phyloP scores from a whole-genome alignment of 2,797 vertebrate species.

The Morelia viridis region DNA sequence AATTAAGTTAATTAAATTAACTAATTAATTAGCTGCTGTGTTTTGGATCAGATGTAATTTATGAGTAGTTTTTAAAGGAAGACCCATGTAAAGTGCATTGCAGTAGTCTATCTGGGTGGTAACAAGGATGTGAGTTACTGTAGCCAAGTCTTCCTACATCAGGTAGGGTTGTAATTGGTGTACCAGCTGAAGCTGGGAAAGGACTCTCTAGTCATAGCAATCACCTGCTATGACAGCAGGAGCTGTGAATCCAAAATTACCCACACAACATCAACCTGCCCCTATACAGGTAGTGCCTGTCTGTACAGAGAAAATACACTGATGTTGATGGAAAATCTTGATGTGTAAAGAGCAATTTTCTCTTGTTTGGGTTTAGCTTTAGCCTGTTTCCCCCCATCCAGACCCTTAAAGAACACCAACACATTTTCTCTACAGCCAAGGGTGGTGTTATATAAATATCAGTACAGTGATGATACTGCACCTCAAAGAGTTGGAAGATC shows the following conservation, averaged over 20 bases:
- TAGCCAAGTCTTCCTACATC: neutral
- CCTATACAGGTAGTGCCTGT: no score
- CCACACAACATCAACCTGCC: no score
- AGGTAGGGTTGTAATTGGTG: neutral
- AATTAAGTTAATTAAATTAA: no score
- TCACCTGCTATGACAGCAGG: neutral
- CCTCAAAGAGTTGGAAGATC: neutral
- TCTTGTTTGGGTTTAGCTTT: neutral
- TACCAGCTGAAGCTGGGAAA: neutral
- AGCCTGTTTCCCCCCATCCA: neutral
- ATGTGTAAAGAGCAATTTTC: neutral
- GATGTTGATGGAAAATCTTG: no score
- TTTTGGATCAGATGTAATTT: neutral
- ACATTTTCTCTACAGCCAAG: neutral
- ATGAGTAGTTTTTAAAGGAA: neutral
- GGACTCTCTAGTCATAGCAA: neutral
- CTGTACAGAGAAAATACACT: no score
- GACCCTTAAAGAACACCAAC: neutral
- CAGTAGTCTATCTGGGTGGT: no score
- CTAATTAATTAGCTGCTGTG: neutral
- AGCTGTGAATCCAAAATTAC: no score
- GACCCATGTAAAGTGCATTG: neutral
- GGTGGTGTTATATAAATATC: neutral
- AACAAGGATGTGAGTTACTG: no score
- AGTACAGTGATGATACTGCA: neutral